Evolutionary conservation across 1,140 invertebrate genomes (phyloP), one percentile per base, ranked within the genome.

Genomic region (Helicoverpa zea): DNA sequence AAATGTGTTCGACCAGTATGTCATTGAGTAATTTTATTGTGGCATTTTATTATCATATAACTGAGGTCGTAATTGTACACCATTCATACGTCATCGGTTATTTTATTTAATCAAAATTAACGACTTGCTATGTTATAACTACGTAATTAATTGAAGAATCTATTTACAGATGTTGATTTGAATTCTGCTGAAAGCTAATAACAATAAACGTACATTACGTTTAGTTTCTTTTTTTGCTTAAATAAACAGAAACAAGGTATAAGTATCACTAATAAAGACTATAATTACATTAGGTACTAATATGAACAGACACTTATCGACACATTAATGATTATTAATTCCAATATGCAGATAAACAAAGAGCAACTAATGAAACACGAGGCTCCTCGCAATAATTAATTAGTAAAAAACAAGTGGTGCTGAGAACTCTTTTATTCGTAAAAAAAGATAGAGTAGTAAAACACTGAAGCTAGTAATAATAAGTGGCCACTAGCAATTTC

Each of bases 381-480:
- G 9, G n/a, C 30, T 64, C 47, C 16, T 16, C 30, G 16, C 16
- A 16, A 18, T 49, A 68, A 49, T 51, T 49, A 49, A 68, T 68
- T 13, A 23, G 49, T 66, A 56, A 64, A 76, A 64, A 66, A 66
- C 29, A 35, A 73, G 7, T 56, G 18, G 29, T 16, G 16, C 52
- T 73, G 29, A n/a, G 52, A 73, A 58, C 13, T 54, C 35, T 54
- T 56, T 56, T 58, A 30, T 56, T 56, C 47, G 29, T 58, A 43
- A 16, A 54, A 49, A 56, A 58, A 73, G 18, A 35, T 51, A 49
- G 18, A 76, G 30, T 43, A 13, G 10, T 77, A 77, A 54, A 77
- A 66, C 58, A 84, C 59, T 84, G 72, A 66, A 83, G 72, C 73
- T 85, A 78, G 82, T 79, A 72, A 56, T 72, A 77, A 64, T 79